Conservation (phyloP, 1,140 invertebrate genomes). For the Carposina sasakii region DNA sequence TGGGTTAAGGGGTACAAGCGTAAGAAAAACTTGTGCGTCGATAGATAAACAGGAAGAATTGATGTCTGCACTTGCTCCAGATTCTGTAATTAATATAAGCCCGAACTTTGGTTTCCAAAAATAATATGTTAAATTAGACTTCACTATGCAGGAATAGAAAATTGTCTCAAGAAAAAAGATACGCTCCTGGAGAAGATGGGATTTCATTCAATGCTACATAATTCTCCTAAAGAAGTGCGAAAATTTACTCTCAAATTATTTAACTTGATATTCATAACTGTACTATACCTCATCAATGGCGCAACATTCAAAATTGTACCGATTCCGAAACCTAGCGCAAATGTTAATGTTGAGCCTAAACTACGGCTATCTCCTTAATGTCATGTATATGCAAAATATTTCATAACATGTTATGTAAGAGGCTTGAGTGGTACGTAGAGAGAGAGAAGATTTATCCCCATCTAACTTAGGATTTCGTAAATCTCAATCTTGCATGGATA, state of each 20-base stretch:
- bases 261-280: background rate
- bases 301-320: background rate
- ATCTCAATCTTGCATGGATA: too few relatives aligned
- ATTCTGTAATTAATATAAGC: too few relatives aligned
- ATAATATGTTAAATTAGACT: background rate
- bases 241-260: background rate
- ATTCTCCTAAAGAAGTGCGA: too few relatives aligned
- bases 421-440: background rate
- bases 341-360: background rate
- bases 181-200: background rate
- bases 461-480: too few relatives aligned
- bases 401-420: background rate
- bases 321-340: background rate
- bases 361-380: background rate
- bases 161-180: background rate
- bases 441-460: too few relatives aligned
- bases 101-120: too few relatives aligned
- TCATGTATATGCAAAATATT: background rate
- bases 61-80: too few relatives aligned
- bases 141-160: background rate
- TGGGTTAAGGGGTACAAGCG: background rate
- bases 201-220: too few relatives aligned
- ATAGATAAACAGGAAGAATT: too few relatives aligned
- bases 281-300: background rate
- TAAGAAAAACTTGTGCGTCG: background rate